A percentile compares a stretch with the other conserved stretches of the same genome.
Evolutionary conservation across 1,140 invertebrate genomes (phyloP).

Genomic region (Watersipora subatra): DNA sequence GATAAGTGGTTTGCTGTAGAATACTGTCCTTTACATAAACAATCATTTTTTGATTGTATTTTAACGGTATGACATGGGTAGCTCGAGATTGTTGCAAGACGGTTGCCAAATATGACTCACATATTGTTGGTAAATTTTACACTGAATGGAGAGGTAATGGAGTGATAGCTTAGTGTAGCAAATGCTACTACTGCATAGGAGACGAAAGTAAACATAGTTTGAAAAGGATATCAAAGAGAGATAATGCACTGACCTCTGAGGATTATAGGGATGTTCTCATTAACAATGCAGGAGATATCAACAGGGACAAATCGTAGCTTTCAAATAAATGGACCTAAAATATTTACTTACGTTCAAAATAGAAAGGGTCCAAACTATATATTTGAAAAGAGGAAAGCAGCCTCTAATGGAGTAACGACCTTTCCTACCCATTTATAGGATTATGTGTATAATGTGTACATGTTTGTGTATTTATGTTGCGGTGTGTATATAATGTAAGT

Average conservation of each 20-base stretch:
- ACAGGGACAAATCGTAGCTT: background rate
- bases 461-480: background rate
- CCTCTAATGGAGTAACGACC: background rate
- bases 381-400: background rate
- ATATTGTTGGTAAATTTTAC: background rate
- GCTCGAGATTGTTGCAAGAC: background rate
- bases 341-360: background rate
- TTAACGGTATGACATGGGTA: background rate
- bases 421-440: background rate
- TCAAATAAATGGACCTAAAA: background rate
- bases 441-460: background rate
- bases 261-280: background rate
- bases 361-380: background rate
- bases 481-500: too few relatives aligned
- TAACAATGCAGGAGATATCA: background rate
- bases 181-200: background rate
- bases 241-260: background rate
- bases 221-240: background rate
- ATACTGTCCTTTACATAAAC: background rate
- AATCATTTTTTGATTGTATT: background rate
- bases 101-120: background rate
- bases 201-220: background rate
- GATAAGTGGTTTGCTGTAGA: background rate
- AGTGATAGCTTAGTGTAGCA: background rate
- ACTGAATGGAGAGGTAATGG: background rate